Percentiles rank a stretch among this genome's conserved stretches.
Conservation (phyloP, 2,888 invertebrate species). For the Busseola fusca region DNA sequence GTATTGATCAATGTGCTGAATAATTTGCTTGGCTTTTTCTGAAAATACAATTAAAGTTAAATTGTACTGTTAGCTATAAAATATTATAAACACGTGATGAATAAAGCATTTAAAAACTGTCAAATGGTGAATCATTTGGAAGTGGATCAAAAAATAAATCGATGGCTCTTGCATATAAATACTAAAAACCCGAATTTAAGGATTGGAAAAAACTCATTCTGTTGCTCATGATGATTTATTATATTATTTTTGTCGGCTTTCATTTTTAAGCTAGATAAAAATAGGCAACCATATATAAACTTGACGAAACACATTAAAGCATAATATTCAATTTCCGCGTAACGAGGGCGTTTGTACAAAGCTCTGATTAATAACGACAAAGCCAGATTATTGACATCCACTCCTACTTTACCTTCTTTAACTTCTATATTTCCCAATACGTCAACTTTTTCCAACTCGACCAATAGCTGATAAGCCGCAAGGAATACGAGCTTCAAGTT, state of each 20-base stretch:
- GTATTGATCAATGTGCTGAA: conserved; percentile 77
- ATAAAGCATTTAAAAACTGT: conserved; percentile 11
- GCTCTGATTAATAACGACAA: conserved; percentile 55
- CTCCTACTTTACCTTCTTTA: conserved; percentile 66
- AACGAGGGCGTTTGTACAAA: conserved; percentile 61
- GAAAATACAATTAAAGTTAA: conserved; percentile 59
- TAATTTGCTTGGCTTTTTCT: conserved; percentile 70
- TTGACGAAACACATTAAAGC: conserved; percentile 24
- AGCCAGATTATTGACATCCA: conserved; percentile 55
- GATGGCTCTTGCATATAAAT: background rate
- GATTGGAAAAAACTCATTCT: background rate
- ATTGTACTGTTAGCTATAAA: background rate
- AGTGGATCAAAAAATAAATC: background rate
- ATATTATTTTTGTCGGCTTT: background rate
- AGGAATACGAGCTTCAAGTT: conserved; percentile 67
- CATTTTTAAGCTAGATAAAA: background rate
- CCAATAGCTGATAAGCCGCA: conserved; percentile 69
- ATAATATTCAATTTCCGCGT: conserved; percentile 7
- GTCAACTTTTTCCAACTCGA: conserved; percentile 64
- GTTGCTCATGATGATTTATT: background rate
- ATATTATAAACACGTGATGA: background rate
- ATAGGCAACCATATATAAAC: background rate
- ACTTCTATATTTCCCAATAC: conserved; percentile 43
- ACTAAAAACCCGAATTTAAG: background rate
- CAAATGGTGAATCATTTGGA: background rate